Evolutionary conservation across 2,888 invertebrate genomes (phyloP), one percentile per base, ranked within the genome.

Genomic region (Diachrysia chrysitis): DNA sequence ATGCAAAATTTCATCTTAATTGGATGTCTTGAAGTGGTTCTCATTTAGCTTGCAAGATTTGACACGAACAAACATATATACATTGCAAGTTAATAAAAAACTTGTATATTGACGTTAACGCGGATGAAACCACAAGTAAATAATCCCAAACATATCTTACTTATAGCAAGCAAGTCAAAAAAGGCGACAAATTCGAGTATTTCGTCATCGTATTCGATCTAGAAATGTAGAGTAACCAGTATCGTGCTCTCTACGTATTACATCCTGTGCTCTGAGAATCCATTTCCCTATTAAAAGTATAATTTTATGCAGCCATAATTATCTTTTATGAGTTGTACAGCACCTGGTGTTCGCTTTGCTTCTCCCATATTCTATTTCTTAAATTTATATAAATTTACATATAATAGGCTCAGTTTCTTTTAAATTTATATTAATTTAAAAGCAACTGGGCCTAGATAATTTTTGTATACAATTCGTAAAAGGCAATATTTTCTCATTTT

Each of bases 271-370:
- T n/a, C n/a, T 21, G 48, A 51, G 48, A 51, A 51, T 51, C 21
- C 48, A 51, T 51, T 21, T 51, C 48, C 48, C 48, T 21, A 21
- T 19, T 51, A 51, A n/a, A 51, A 51, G 48, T 51, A 51, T 21
- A 19, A 51, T 21, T 51, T 51, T 51, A 51, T 21, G 21, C 48
- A 19, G 19, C 17, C 10, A 19, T 51, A 21, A 21, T 51, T 19
- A 17, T 48, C 19, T 48, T 48, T 51, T 51, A 51, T 51, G 48
- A 21, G 48, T 51, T 51, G 19, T 0, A n/a, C 16, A 51, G 48
- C 48, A 51, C 48, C 21, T 21, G 48, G 21, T 9, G 21, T 9
- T 51, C 48, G 48, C 19, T 51, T 21, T 21, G 10, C 48, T 17
- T 48, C 2, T 48, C 12, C 12, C 21, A 21, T 12, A 51, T 51